Base-by-base conservation (phyloP, 2,888 invertebrate genomes). In the Zygogramma bicolorata region DNA sequence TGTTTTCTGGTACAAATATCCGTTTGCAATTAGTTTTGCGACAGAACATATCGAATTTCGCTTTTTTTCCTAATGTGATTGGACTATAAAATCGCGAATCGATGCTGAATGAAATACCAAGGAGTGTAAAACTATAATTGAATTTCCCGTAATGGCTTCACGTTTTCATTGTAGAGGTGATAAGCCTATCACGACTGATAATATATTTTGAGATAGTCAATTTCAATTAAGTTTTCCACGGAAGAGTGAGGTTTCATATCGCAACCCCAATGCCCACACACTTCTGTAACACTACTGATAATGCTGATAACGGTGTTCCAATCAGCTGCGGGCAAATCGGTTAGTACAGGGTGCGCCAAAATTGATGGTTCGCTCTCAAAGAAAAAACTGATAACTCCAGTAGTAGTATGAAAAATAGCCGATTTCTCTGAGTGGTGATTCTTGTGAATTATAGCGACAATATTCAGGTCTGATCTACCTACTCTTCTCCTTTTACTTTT, bases 181-280 rank as follows among this genome's bases (percentile, higher is more conserved):
- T 71, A 74, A 62, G 58, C 27, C 15, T 74, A 70, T 70, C 67
- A 40, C 42, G 27, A 61, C 58, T 58, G 65, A 72, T 66, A 73
- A 70, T 65, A 68, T 72, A 75, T 75, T 75, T 75, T 68, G 53
- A 72, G 72, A 73, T 71, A 73, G 73, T 75, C 73, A 73, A 75
- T 69, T 74, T 73, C 68, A 70, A 71, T 66, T 70, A 71, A 65
- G 59, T 42, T 63, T 75, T 71, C 63, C 65, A 65, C 73, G 75
- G 75, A 75, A 75, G 75, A 71, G 58, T 73, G 75, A 73, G 75
- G 73, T 75, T 73, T 75, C 46, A 75, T 75, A 75, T 75, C 72
- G 49, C 63, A 15, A 59, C 58, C 61, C 25, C 25, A 53, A 62
- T 70, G 70, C 75, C 75, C 75, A 75, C 75, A 68, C 70, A 68